Evolutionary conservation across 1,140 invertebrate genomes (phyloP).

Genomic region (Macrosteles quadrilineatus): DNA sequence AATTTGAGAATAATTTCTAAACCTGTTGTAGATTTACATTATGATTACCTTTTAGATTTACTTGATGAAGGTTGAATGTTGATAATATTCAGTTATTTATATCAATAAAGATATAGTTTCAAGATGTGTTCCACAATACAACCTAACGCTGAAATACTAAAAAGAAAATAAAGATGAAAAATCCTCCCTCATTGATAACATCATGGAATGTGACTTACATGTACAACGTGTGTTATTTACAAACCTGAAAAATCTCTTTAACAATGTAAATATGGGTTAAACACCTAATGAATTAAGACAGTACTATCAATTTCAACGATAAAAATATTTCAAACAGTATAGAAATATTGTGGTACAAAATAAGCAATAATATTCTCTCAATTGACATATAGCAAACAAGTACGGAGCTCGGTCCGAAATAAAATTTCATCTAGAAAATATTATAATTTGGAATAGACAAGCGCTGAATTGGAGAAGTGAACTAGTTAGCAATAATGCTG

Average conservation of each 20-base stretch:
- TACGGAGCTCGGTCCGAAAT: background rate
- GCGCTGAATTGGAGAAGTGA: background rate
- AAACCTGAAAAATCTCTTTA: background rate
- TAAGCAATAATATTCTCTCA: background rate
- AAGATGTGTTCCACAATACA: no score
- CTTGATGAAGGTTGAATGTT: no score
- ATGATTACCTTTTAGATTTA: no score
- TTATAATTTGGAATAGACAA: background rate
- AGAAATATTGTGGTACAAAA: slow-evolving; percentile 8
- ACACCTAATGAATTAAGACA: background rate
- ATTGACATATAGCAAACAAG: background rate
- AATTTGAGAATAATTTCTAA: no score
- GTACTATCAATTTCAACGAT: background rate
- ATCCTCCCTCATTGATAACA: no score
- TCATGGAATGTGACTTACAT: background rate
- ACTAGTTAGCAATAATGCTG: background rate
- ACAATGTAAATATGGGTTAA: background rate
- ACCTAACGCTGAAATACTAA: no score
- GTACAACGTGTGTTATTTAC: background rate
- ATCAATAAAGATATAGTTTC: no score
- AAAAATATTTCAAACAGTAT: background rate
- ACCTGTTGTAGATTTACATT: no score
- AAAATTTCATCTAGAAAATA: slow-evolving; percentile 18
- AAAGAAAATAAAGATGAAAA: no score
- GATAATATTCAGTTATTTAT: no score